These are phyloP conservation scores for Allobates femoralis DNA, from an alignment of 2,797 vertebrate species.

Conservation along the genomic window DNA sequence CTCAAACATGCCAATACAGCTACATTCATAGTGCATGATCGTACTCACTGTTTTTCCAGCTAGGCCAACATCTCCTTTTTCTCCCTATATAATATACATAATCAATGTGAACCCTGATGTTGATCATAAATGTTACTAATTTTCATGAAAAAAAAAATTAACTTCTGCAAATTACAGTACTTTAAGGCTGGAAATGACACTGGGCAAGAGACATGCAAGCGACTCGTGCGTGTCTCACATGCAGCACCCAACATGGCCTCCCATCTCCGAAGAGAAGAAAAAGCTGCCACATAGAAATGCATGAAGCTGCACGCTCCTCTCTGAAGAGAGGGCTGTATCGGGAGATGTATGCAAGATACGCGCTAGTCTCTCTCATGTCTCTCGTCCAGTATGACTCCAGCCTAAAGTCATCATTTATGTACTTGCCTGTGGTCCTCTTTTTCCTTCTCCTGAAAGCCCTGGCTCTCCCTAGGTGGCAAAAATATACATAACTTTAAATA, in stretches of 20 bases:
- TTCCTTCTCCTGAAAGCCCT: slow-evolving; percentile 68
- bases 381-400: too few species aligned
- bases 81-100: slow-evolving; percentile 69
- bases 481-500: not conserved
- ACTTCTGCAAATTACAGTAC: not conserved
- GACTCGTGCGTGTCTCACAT: too few species aligned
- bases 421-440: slow-evolving; percentile 73
- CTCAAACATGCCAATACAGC: not conserved
- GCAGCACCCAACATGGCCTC: too few species aligned
- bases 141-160: not conserved
- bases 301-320: too few species aligned
- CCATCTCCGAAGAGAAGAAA: too few species aligned
- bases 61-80: slow-evolving; percentile 70
- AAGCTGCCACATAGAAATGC: too few species aligned
- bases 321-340: too few species aligned
- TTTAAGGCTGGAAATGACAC: too few species aligned
- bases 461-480: slow-evolving; percentile 73
- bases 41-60: slow-evolving; percentile 71
- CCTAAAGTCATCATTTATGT: not conserved
- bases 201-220: too few species aligned
- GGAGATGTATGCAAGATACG: too few species aligned
- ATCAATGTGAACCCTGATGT: not conserved
- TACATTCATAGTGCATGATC: not conserved
- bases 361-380: too few species aligned
- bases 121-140: not conserved